Evolutionary conservation across 2,113 vertebrate species (phyloP).

Genomic region (Campylomormyrus numenius): DNA sequence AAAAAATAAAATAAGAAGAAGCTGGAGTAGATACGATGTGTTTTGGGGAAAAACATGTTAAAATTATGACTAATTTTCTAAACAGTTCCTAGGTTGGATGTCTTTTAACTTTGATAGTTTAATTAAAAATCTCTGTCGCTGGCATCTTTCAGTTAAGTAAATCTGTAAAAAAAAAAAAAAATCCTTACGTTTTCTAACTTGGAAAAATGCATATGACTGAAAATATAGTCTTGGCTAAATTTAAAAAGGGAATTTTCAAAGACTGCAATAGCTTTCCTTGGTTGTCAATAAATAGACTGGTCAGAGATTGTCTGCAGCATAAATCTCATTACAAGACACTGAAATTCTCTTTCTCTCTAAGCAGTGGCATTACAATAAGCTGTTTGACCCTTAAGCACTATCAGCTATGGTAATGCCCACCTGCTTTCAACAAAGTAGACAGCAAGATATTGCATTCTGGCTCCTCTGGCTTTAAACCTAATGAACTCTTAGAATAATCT

Average conservation of each 20-base stretch:
- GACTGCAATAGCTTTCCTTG: not conserved
- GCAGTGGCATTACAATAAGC: constrained; percentile 23
- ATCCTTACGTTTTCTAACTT: not conserved
- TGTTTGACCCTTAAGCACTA: constrained; percentile 26
- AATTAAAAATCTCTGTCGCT: no score
- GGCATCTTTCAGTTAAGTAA: not conserved
- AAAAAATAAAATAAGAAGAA: no score
- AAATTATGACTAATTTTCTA: no score
- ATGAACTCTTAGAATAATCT: constrained; percentile 39
- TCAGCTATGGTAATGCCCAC: constrained; percentile 22
- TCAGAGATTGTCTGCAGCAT: constrained; percentile 7
- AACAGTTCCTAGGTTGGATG: no score
- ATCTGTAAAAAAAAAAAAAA: not conserved
- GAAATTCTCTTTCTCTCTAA: constrained; percentile 21
- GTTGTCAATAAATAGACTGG: not conserved
- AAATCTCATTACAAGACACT: constrained; percentile 28
- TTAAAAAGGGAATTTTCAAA: not conserved
- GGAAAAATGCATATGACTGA: not conserved
- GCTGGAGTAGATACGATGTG: no score
- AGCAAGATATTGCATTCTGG: constrained; percentile 34
- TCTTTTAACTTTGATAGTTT: no score
- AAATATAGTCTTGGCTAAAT: not conserved
- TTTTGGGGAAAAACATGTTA: no score
- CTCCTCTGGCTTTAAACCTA: constrained; percentile 35
- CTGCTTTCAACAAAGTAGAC: constrained; percentile 22